Base-by-base conservation (phyloP, 2,797 vertebrate species). In the Lindbergichthys nudifrons region DNA sequence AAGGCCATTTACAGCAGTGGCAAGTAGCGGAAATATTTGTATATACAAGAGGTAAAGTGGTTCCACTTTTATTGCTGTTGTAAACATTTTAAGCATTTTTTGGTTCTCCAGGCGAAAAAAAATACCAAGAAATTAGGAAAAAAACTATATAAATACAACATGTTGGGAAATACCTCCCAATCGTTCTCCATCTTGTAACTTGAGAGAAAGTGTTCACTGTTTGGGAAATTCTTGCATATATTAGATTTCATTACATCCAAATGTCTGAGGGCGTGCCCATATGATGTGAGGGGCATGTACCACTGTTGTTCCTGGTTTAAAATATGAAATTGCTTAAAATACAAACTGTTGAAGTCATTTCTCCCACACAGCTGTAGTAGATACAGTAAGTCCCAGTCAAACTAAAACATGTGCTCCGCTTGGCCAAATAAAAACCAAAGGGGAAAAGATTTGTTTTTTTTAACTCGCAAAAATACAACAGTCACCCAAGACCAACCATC, bases 311-410 rank as follows among this genome's bases (percentile, higher is more conserved):
- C 60, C 41, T 61, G 60, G 32, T 36, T 77, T 65, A 75, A 74
- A 75, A 79, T 67, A 57, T 72, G 45, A 78, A 87, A 87, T 84
- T 57, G 50, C 73, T 88, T 23, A 78, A 82, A 87, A 85, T 84
- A 62, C 80, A 86, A 88, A 84, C 57, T 69, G 85, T 53, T 89
- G 84, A 90, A 84, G 85, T 89, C 72, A 81, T 83, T 65, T 70
- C 75, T 72, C 72, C 78, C 74, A 63, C 77, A 66, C 88, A 92
- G 87, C 88, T 92, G 89, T 84, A 86, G 85, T 88, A 85, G 89
- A 86, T 84, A 89, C 86, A 87, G 70, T 87, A 79, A 83, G 77
- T 83, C 84, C 67, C 84, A 75, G 76, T 79, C 75, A 72, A 71
- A 75, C 75, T 77, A 41, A 89, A 90, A 86, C 81, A 84, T 88